Base-by-base conservation (phyloP, 1,140 invertebrate species). In the Littorina saxatilis region DNA sequence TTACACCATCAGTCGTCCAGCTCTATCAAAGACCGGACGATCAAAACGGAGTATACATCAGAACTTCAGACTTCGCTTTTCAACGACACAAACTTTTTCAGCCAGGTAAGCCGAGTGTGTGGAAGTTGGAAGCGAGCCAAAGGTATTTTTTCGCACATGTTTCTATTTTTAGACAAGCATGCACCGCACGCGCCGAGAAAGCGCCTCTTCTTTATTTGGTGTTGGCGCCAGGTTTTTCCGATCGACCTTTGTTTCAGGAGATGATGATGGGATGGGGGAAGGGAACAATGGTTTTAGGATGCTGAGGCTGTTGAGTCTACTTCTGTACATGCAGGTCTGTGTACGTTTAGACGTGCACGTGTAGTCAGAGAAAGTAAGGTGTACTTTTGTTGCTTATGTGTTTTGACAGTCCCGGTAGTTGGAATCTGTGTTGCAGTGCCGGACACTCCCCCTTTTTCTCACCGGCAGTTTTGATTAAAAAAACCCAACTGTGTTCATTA, bases 181-280 rank as follows among this genome's bases (percentile, higher is more conserved):
- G 70, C 70, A 23, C 39, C 40, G 70, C 70, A 73, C 70, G 70
- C 70, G 70, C 43, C 17, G 7, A 5, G 43, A 47, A 17, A 47
- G 43, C 43, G 43, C 43, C 43, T 47, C 70, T 70, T 37, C 66
- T 73, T 73, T 73, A 73, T 73, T 73, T 73, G 70, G 70, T 20
- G 70, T 73, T 73, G 70, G 70, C 70, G 70, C 70, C 70, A 73
- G 70, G 66, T 68, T 43, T 73, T 61, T 61, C 58, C 20, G 37
- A 39, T 37, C 39, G 70, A 73, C 70, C 70, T 73, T 73, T 73
- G 70, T 73, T 43, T 73, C 70, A 40, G 58, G n/a, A n/a, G 7
- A 7, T 61, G 58, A 61, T 61, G 58, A 61, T 61, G 58, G 4
- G 58, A 5, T 23, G 58, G 50, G 58, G 58, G 58, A 61, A 23